Evolutionary conservation across 2,888 invertebrate species (phyloP).

Genomic region (Rhodophaea formosa): DNA sequence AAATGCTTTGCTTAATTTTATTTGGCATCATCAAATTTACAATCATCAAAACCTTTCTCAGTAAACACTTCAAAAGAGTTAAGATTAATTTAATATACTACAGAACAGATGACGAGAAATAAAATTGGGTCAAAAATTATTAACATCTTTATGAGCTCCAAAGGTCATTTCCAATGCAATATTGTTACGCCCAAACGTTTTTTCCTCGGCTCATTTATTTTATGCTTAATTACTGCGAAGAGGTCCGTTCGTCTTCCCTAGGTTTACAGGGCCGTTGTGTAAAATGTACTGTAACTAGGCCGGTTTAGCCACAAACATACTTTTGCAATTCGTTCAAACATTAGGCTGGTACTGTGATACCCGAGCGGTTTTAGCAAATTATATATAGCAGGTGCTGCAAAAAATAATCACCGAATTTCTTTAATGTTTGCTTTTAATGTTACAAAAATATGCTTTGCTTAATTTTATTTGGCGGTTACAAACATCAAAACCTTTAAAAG

Average conservation of each 20-base stretch:
- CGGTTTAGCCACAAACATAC: not conserved
- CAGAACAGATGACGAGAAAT: conserved; percentile 10
- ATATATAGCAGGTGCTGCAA: too few relatives aligned
- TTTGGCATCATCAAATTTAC: not conserved
- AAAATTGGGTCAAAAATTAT: conserved; percentile 28
- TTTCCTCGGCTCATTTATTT: conserved; percentile 29
- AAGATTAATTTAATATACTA: not conserved
- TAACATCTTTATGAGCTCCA: conserved; percentile 28
- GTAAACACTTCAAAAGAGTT: not conserved
- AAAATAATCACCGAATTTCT: too few relatives aligned
- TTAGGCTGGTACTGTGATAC: too few relatives aligned
- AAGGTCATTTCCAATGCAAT: conserved; percentile 29
- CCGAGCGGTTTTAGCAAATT: too few relatives aligned
- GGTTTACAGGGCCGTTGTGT: not conserved
- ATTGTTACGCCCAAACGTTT: conserved; percentile 31
- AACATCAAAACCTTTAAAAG: not conserved
- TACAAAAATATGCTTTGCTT: not conserved
- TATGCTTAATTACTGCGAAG: conserved; percentile 30
- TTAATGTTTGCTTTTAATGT: too few relatives aligned
- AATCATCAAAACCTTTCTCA: not conserved
- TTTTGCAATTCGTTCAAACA: conserved; percentile 3
- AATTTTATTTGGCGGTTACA: not conserved
- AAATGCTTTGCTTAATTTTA: not conserved
- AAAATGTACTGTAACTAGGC: not conserved
- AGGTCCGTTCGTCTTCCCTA: conserved; percentile 2